These are phyloP conservation scores for Apodemus speciosus DNA, from an alignment of 2,113 vertebrate species.

Conservation along the genomic window DNA sequence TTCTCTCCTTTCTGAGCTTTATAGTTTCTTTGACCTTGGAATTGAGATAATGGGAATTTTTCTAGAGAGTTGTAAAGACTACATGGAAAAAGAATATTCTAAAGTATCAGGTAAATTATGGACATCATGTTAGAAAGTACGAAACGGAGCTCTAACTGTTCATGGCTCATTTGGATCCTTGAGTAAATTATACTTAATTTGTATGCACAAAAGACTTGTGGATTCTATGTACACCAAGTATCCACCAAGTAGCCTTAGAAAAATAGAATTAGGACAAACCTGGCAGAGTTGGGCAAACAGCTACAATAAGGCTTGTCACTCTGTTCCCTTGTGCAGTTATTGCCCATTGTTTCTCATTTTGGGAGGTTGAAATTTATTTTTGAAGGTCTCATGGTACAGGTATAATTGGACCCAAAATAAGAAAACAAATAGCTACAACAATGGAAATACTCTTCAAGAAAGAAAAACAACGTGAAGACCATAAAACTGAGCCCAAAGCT, in stretches of 20 bases:
- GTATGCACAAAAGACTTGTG: background rate
- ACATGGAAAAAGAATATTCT: background rate
- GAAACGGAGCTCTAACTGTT: background rate
- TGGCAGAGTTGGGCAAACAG: background rate
- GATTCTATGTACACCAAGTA: background rate
- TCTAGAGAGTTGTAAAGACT: background rate
- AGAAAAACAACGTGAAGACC: conserved; percentile 7
- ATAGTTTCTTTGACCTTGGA: conserved; percentile 4
- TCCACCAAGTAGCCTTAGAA: background rate
- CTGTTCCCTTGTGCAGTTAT: background rate
- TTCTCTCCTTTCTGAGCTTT: background rate
- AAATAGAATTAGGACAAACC: background rate
- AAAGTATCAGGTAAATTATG: background rate
- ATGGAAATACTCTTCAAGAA: background rate
- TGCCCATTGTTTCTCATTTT: background rate
- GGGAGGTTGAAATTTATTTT: background rate
- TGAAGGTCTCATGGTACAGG: background rate
- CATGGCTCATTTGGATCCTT: background rate
- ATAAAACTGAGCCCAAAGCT: background rate
- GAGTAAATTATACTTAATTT: background rate
- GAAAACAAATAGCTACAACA: background rate
- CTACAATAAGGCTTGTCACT: background rate
- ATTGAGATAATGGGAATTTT: background rate
- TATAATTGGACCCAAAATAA: background rate
- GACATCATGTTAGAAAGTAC: background rate